Base-by-base conservation (phyloP, 2,888 invertebrate species). In the Polylopha cassiicola region DNA sequence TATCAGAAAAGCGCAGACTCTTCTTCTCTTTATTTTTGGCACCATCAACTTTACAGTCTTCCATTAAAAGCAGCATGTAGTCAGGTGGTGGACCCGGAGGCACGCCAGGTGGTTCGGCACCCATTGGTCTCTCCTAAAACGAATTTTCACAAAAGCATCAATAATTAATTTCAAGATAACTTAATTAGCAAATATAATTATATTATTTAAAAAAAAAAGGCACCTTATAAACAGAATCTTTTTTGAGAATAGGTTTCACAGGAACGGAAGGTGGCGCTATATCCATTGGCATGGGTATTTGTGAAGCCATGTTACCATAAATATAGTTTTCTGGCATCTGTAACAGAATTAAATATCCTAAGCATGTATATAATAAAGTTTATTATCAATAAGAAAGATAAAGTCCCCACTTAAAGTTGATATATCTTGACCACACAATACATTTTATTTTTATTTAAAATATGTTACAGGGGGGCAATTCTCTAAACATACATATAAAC, bases 81-180 rank as follows among this genome's bases (percentile, higher is more conserved):
- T 93, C 90, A 0, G 93, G 92, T 0, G 95, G 95, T 1, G 93
- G 92, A 1, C 93, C 95, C 0, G 94, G 93, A 0, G 97, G 97
- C 4, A 95, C 95, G 2, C 96, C 95, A 0, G 96, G 94, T 0
- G 95, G 92, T 51, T 92, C 92, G 0, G 81, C 47, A 0, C 86
- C 82, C 2, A 61, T 48, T 1, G 86, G 82, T 6, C 72, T 66
- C 31, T 84, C 84, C 85, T 86, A 42, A 8, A 49, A 53, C 23
- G 9, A 22, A 13, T 14, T 21, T 10, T 8, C 22, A 18, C 8
- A 14, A 21, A 7, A 7, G 14, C 4, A 2, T 9, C 15, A 9
- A 16, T 5, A 23, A 11, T 2, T 2, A 23, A 4, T 14, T 6
- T 14, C 15, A n/a, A 10, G 2, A 21, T 13, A 32, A 23, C 22